phyloP scores from a whole-genome alignment of 2,888 invertebrate genomes.

The Scrobipalpa costella region DNA sequence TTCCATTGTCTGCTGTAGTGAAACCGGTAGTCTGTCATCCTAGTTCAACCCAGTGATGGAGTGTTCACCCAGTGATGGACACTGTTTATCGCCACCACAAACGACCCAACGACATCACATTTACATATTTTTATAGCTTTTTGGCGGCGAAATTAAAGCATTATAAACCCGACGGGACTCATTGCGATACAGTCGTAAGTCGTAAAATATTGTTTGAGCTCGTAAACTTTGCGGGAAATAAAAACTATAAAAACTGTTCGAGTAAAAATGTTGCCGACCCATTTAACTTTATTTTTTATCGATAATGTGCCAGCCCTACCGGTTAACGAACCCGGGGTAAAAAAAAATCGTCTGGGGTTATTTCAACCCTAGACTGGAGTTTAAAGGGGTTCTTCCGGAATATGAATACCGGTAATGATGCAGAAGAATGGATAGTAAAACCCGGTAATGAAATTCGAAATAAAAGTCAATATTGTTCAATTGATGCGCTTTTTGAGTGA shows the following conservation, averaged over 20 bases:
- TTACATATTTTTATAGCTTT: conserved; percentile 78
- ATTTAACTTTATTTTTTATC: conserved; percentile 31
- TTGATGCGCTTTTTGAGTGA: conserved; percentile 15
- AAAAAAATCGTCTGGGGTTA: not conserved
- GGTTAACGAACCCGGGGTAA: not conserved
- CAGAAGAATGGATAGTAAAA: conserved; percentile 26
- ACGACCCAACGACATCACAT: conserved; percentile 39
- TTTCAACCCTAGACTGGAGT: conserved; percentile 1
- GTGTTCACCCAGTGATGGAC: conserved; percentile 11
- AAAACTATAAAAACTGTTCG: conserved; percentile 74
- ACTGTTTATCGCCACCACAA: conserved; percentile 18
- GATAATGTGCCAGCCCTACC: conserved; percentile 27
- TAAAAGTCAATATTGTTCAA: conserved; percentile 23
- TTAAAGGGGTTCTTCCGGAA: conserved; percentile 2
- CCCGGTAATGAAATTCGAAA: conserved; percentile 16
- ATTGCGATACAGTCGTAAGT: conserved; percentile 64
- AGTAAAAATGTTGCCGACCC: conserved; percentile 53
- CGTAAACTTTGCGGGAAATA: conserved; percentile 71
- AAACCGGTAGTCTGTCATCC: not conserved
- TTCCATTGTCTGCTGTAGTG: conserved; percentile 6
- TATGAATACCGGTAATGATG: conserved; percentile 21
- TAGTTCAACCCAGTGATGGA: conserved; percentile 8
- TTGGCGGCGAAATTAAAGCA: conserved; percentile 79
- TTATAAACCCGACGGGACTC: conserved; percentile 74
- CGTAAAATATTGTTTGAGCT: conserved; percentile 65